Evolutionary conservation across 2,888 invertebrate species (phyloP), one percentile per base, ranked within the genome.

Genomic region (Nemoura dubitans): DNA sequence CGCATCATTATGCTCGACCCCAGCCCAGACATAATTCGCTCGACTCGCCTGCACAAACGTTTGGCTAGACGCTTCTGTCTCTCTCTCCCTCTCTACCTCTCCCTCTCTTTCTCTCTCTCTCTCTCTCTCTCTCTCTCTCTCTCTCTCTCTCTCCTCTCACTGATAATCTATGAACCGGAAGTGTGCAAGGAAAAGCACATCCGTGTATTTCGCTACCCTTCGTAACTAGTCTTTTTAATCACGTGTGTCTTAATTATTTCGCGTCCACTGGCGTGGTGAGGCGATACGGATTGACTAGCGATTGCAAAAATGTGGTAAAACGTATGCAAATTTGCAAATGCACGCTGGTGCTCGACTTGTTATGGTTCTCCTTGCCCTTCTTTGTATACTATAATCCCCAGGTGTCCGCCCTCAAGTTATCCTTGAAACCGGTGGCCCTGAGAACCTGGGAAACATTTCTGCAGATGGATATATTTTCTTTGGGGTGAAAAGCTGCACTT

Each of bases 151-250:
- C 59, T 59, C 59, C 16, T 10, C 59, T 59, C 59, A 59, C 59
- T 59, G 59, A 59, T 59, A 59, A 59, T 59, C 59, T 59, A 59
- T 59, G 14, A 59, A 59, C 59, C 59, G 59, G 59, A 59, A 59
- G 59, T 59, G 59, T 59, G 59, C 59, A 59, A 59, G 59, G 59
- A 59, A 59, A 59, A 59, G 59, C 59, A 59, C 59, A 59, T 59
- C 59, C 59, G 59, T 59, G 59, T 59, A 59, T 59, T 59, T 59
- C 59, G 59, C 59, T 59, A 59, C 59, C 59, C 59, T 21, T 21
- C 59, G 36, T 59, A 59, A 59, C 59, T 7, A 59, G 59, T 21
- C 59, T 21, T 59, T 59, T 59, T 59, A 59, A 59, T 59, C 59
- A 59, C 59, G 59, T 21, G 10, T 59, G 21, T 21, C 59, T 59